Conservation (phyloP, 2,113 vertebrate species). For the Gallinago jamesoni region DNA sequence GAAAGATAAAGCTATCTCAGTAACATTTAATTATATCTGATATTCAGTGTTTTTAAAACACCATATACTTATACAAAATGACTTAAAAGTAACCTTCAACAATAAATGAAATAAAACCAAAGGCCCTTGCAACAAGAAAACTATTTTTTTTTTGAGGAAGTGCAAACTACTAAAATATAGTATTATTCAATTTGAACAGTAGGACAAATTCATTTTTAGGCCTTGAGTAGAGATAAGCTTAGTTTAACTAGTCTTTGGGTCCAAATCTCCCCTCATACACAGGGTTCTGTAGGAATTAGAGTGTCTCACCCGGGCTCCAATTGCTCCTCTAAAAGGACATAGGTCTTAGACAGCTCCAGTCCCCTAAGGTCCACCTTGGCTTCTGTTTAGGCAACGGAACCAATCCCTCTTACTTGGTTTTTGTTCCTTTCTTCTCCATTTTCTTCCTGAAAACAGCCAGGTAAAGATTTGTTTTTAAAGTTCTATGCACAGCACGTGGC, state of each 20-base stretch:
- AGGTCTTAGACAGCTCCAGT: background rate
- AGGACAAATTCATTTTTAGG: background rate
- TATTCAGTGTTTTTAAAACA: background rate
- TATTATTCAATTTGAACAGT: background rate
- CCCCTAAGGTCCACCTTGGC: background rate
- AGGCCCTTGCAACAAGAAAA: background rate
- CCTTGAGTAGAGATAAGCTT: background rate
- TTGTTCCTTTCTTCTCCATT: background rate
- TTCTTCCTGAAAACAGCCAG: background rate
- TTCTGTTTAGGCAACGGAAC: background rate
- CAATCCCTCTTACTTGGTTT: background rate
- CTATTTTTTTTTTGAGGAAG: background rate
- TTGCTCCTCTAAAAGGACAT: background rate
- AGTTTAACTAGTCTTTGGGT: background rate
- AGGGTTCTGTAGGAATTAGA: background rate
- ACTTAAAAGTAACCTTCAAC: background rate
- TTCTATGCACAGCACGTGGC: background rate
- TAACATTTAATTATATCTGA: background rate
- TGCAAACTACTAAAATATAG: background rate
- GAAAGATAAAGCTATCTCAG: background rate
- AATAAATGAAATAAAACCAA: background rate
- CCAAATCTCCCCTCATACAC: background rate
- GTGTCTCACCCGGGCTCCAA: background rate
- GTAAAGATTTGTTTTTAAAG: background rate
- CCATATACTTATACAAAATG: background rate